Percentiles rank a stretch among this genome's conserved stretches.
Conservation (phyloP, 2,113 vertebrate genomes). For the Alosa alosa region DNA sequence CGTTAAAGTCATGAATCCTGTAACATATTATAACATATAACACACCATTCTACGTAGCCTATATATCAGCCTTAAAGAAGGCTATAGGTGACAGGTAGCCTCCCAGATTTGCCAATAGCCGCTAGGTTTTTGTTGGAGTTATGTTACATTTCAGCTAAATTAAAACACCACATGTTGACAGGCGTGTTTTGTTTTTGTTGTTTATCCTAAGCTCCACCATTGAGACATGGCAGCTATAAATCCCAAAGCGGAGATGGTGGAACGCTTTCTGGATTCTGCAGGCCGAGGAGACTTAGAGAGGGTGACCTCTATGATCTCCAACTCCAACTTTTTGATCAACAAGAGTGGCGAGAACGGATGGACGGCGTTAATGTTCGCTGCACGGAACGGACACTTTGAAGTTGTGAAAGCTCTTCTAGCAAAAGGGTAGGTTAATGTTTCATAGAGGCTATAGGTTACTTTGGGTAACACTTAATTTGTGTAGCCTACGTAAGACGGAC, state of each 20-base stretch:
- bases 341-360: conserved; percentile 77
- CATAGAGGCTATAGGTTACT: no score
- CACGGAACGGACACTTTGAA: conserved; percentile 81
- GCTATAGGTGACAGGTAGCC: no score
- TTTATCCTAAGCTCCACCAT: neutral
- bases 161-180: neutral
- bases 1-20: no score
- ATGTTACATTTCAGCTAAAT: no score
- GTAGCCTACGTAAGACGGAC: no score
- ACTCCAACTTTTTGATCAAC: conserved; percentile 73
- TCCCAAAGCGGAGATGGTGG: conserved; percentile 66
- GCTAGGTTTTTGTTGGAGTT: no score
- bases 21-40: no score
- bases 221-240: conserved; percentile 61
- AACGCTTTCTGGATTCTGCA: conserved; percentile 74
- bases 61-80: no score
- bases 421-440: conserved; percentile 73
- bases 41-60: no score
- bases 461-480: no score
- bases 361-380: conserved; percentile 88
- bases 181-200: no score
- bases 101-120: no score
- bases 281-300: conserved; percentile 74
- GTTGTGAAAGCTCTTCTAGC: conserved; percentile 75
- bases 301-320: conserved; percentile 69